Base-by-base conservation (phyloP, 1,140 invertebrate species). In the Samia ricini region DNA sequence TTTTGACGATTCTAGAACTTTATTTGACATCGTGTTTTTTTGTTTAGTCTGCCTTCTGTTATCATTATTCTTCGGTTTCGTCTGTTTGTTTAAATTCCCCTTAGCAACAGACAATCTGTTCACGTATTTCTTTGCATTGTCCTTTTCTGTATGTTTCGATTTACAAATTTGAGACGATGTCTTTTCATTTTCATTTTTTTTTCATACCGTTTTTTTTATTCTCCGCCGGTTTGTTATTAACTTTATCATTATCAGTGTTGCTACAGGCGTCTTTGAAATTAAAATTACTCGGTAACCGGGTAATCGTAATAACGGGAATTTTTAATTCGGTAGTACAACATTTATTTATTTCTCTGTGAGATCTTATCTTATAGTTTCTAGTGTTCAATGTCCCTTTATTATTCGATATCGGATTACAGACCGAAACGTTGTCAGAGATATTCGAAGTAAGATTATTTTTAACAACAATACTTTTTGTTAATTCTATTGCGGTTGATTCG, bases 261-360 rank as follows among this genome's bases (percentile, higher is more conserved):
- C 1, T 15, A n/a, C n/a, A n/a, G 4, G 3, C n/a, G 33, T 42
- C 33, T 15, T 15, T 15, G 4, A 1, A 15, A 15, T 15, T 10
- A 15, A 4, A 15, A 42, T 42, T 42, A 12, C 7, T 1, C 33
- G 12, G 7, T 42, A 42, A 4, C 3, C 10, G 10, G n/a, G 15
- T 15, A 42, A 2, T 12, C n/a, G 12, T 42, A 15, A 15, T 42
- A n/a, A n/a, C n/a, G n/a, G n/a, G n/a, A n/a, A n/a, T n/a, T n/a
- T n/a, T n/a, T n/a, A n/a, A n/a, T n/a, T 66, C 50, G n/a, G n/a
- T n/a, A 20, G 60, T 50, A 10, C 24, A 58, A 21, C 51, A 59
- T 24, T 55, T 56, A 8, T 36, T 62, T 56, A 59, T 66, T 20
- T n/a, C 24, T 33, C 64, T 60, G 33, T 66, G 64, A 21, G 64